These are phyloP conservation scores for Bombus pascuorum DNA, from an alignment of 1,140 invertebrate genomes.

Conservation along the genomic window DNA sequence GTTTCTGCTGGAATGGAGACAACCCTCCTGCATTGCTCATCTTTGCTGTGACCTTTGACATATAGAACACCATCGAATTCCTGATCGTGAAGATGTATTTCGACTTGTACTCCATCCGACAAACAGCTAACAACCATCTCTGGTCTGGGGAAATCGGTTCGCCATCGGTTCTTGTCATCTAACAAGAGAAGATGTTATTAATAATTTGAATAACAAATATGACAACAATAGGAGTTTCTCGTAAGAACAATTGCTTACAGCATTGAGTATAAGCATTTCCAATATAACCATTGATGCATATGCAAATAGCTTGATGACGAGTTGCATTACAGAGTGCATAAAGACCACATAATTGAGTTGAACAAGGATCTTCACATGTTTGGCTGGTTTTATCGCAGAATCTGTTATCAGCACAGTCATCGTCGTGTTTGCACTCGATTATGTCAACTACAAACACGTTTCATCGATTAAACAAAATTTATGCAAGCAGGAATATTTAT, in stretches of 20 bases:
- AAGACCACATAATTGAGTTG: constrained; percentile 86
- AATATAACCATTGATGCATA: constrained; percentile 87
- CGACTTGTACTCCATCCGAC: constrained; percentile 95
- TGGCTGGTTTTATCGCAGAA: constrained; percentile 88
- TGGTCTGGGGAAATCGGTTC: constrained; percentile 92
- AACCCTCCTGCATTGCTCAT: constrained; percentile 92
- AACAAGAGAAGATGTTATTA: constrained; percentile 35
- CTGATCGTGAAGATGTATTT: constrained; percentile 89
- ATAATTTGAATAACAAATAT: background rate
- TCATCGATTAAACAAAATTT: background rate
- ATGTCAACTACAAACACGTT: constrained; percentile 72
- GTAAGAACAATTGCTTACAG: constrained; percentile 79
- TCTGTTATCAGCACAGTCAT: constrained; percentile 90
- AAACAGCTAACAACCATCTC: constrained; percentile 94
- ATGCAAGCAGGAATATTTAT: background rate
- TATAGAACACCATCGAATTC: constrained; percentile 96
- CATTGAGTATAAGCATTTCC: constrained; percentile 88
- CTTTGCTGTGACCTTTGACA: constrained; percentile 96
- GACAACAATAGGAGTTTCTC: constrained; percentile 29
- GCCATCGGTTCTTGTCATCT: constrained; percentile 81
- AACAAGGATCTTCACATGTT: constrained; percentile 90
- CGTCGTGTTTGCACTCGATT: constrained; percentile 87
- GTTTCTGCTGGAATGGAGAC: constrained; percentile 88
- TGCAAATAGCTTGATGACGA: constrained; percentile 90
- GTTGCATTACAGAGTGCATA: constrained; percentile 91